Percentiles rank a stretch among this genome's conserved stretches.
These are phyloP conservation scores for Saxidomus purpurata DNA, from an alignment of 1,140 invertebrate species.

Conservation along the genomic window DNA sequence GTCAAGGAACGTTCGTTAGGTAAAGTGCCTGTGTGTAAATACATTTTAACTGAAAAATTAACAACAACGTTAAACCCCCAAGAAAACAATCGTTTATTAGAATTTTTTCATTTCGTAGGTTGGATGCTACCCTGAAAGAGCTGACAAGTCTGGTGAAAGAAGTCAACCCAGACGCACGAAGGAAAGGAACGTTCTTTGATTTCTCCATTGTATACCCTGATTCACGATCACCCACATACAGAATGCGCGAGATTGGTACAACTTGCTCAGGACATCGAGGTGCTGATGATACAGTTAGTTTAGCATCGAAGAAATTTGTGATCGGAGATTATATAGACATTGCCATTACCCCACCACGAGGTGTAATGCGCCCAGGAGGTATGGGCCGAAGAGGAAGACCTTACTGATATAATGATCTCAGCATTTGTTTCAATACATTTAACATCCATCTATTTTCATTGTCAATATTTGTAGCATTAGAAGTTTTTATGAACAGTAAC, in stretches of 20 bases:
- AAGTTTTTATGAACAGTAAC: too few species aligned
- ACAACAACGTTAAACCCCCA: too few species aligned
- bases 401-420: slow-evolving; percentile 53
- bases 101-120: slow-evolving; percentile 86
- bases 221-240: slow-evolving; percentile 92
- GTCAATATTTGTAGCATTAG: too few species aligned
- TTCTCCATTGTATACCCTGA: slow-evolving; percentile 98
- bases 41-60: too few species aligned
- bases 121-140: slow-evolving; percentile 98
- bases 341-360: slow-evolving; percentile 94
- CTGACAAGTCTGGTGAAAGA: slow-evolving; percentile 98
- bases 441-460: neutral
- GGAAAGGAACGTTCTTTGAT: slow-evolving; percentile 99
- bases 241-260: slow-evolving; percentile 97
- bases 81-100: too few species aligned
- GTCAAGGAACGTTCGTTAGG: too few species aligned
- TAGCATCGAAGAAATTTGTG: slow-evolving; percentile 85
- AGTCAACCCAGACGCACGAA: slow-evolving; percentile 98
- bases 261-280: slow-evolving; percentile 96
- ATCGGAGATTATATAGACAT: slow-evolving; percentile 98
- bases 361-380: slow-evolving; percentile 61
- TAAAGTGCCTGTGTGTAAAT: too few species aligned
- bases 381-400: slow-evolving; percentile 71
- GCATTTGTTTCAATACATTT: neutral
- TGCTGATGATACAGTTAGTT: slow-evolving; percentile 88